phyloP scores from a whole-genome alignment of 2,888 invertebrate species.

The Watsonalla binaria region DNA sequence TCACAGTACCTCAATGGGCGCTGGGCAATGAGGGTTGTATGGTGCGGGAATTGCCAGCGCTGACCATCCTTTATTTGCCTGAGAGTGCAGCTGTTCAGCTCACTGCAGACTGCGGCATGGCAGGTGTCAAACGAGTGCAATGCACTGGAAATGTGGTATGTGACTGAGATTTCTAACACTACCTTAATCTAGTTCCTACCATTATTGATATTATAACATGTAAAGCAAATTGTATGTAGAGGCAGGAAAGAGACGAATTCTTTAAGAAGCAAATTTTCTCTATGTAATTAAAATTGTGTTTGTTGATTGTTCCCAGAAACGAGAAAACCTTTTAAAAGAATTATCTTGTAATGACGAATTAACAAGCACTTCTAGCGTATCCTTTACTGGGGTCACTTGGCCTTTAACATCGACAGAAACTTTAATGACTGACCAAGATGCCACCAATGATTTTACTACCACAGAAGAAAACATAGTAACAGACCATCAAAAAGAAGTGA shows the following conservation, averaged over 20 bases:
- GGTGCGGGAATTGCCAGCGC: constrained; percentile 83
- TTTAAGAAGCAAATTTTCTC: not conserved
- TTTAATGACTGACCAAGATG: constrained; percentile 44
- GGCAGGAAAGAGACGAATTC: not conserved
- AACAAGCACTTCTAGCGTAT: constrained; percentile 36
- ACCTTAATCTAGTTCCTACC: too few relatives aligned
- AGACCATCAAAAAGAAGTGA: constrained; percentile 43
- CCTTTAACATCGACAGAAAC: constrained; percentile 34
- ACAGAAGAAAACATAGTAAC: constrained; percentile 43
- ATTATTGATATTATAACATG: too few relatives aligned
- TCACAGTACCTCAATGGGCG: constrained; percentile 87
- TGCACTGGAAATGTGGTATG: constrained; percentile 87
- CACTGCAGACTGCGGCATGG: constrained; percentile 86
- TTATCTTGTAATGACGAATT: constrained; percentile 77
- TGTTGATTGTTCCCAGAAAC: constrained; percentile 67
- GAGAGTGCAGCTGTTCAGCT: constrained; percentile 87
- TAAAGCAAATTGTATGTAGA: not conserved
- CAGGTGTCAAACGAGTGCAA: constrained; percentile 84
- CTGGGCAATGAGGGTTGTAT: constrained; percentile 82
- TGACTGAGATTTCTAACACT: not conserved
- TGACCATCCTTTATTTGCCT: constrained; percentile 86
- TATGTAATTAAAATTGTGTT: not conserved
- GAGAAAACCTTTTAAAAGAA: constrained; percentile 78
- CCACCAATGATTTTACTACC: constrained; percentile 39
- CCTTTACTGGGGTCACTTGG: constrained; percentile 36